These are phyloP conservation scores for Crepidodera aurea DNA, from an alignment of 2,888 invertebrate genomes.

Conservation along the genomic window DNA sequence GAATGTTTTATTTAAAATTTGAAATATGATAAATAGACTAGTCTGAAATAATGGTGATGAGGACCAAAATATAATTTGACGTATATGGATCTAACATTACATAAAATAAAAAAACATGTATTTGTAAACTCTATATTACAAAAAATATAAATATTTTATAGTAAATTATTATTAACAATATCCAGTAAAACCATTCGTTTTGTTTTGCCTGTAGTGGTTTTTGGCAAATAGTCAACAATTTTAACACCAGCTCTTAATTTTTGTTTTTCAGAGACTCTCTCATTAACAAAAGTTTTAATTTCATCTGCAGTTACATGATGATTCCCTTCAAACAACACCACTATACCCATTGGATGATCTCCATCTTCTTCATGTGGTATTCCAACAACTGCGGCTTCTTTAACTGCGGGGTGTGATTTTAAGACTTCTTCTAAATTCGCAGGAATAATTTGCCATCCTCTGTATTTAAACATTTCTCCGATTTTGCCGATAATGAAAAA, in stretches of 20 bases:
- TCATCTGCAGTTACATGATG: conserved; percentile 18
- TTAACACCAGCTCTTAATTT: conserved; percentile 36
- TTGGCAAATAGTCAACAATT: conserved; percentile 28
- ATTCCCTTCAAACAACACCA: conserved; percentile 50
- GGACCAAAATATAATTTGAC: no score
- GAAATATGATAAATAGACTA: no score
- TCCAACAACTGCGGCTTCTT: conserved; percentile 78
- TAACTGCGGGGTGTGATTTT: conserved; percentile 73
- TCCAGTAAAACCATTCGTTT: background rate
- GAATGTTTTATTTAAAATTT: no score
- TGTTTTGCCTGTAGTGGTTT: conserved; percentile 35
- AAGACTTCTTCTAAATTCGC: conserved; percentile 80
- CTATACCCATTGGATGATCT: conserved; percentile 67
- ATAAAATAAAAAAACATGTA: no score
- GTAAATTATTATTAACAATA: no score
- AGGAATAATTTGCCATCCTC: conserved; percentile 69
- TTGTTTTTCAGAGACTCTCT: conserved; percentile 32
- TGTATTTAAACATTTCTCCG: conserved; percentile 63
- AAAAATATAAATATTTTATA: no score
- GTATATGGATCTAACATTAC: no score
- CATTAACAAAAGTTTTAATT: conserved; percentile 58
- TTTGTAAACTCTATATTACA: no score
- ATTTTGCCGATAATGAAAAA: conserved; percentile 61
- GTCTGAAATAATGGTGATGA: no score
- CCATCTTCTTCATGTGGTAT: conserved; percentile 73